Evolutionary conservation across 2,797 vertebrate species (phyloP), one percentile per base, ranked within the genome.

Genomic region (Trachurus trachurus): DNA sequence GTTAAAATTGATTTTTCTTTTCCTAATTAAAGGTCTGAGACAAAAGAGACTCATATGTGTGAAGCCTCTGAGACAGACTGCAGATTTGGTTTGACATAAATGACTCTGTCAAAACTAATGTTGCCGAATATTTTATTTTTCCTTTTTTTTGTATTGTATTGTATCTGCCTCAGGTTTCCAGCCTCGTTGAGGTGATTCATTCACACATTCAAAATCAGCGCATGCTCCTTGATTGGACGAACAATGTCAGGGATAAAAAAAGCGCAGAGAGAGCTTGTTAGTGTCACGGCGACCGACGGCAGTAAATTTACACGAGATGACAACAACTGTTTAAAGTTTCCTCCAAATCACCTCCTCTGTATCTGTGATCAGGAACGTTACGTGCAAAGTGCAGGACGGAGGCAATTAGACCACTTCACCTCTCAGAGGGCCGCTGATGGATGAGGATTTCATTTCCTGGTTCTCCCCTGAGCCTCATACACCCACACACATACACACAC

Each of bases 331-430:
- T 9, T 11, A 17, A 19, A 34, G 11, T 29, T 63, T 70, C 13
- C 53, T 58, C 52, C 7, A 67, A 52, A 64, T 39, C 39, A 47
- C 47, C 54, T 47, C 26, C 45, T 59, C 21, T 37, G n/a, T 15
- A 5, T 26, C 73, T 40, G 37, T 15, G 64, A 68, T 52, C 49
- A 11, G 11, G 40, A 58, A 64, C 31, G 9, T 63, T 12, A 53
- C 4, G 12, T 5, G 13, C 37, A 45, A 9, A 67, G 39, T 22
- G 69, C 74, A 60, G 34, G 13, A 57, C 47, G 11, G 56, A 62
- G 39, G 66, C 50, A 66, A 66, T 74, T 66, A 74, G 59, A 40
- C 9, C 71, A 53, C 52, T 59, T 53, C 52, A 47, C 26, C 63
- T 63, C 67, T 65, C 50, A 17, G 37, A 53, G 74, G 29, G 29